Percentiles rank a stretch among this genome's conserved stretches.
These are phyloP conservation scores for Anaspis maculata DNA, from an alignment of 2,888 invertebrate species.

Conservation along the genomic window DNA sequence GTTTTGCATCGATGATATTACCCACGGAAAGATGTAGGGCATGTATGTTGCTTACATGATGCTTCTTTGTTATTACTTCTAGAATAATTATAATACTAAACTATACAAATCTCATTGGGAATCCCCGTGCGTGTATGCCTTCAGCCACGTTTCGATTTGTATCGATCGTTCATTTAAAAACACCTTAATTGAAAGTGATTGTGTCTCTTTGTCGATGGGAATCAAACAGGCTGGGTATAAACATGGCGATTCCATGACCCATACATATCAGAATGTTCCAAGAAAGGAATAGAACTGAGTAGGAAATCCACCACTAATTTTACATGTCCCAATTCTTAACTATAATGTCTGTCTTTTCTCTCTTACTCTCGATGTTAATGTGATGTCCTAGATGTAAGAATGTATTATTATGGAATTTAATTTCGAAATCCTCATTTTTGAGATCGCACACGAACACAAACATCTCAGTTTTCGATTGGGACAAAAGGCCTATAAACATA, in stretches of 20 bases:
- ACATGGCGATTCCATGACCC: too few relatives aligned
- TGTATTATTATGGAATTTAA: background rate
- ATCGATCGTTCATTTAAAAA: too few relatives aligned
- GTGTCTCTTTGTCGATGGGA: conserved; percentile 30
- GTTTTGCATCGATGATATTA: conserved; percentile 15
- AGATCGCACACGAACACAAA: conserved; percentile 23
- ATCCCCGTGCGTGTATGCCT: too few relatives aligned
- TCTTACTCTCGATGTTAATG: conserved; percentile 26
- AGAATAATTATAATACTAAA: too few relatives aligned
- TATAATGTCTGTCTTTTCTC: conserved; percentile 18
- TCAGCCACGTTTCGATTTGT: too few relatives aligned
- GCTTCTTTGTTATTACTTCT: too few relatives aligned
- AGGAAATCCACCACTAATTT: conserved; percentile 23
- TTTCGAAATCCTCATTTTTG: too few relatives aligned
- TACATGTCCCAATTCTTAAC: conserved; percentile 26
- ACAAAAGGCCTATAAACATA: conserved; percentile 33
- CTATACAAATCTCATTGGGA: too few relatives aligned
- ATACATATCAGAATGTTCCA: conserved; percentile 32
- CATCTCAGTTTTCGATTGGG: conserved; percentile 15
- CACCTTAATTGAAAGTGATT: conserved; percentile 27
- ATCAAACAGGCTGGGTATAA: conserved; percentile 7
- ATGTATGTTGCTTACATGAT: conserved; percentile 20
- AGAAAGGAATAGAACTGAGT: conserved; percentile 18
- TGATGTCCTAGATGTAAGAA: conserved; percentile 14
- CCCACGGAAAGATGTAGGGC: conserved; percentile 14